Evolutionary conservation across 2,888 invertebrate species (phyloP), one percentile per base, ranked within the genome.

Genomic region (Scotopteryx bipunctaria): DNA sequence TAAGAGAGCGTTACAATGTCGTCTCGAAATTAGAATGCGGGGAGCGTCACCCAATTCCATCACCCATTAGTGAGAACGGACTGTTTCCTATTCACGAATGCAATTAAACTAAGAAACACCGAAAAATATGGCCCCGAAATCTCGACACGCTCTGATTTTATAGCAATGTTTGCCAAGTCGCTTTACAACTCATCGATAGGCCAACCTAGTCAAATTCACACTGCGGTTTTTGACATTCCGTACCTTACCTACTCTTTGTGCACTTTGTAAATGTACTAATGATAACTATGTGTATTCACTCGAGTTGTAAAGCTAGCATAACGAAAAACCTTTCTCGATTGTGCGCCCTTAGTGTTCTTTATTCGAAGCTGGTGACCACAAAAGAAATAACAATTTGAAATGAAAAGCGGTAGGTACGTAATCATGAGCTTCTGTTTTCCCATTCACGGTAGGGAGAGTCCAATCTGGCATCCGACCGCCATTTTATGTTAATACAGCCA

Each of bases 1-100:
- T 49, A 57, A 54, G 42, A 64, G 62, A 61, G 64, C 62, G 63
- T 63, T 66, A 64, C 52, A 67, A 61, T 58, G 58, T 66, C 57
- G 55, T 64, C 70, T 66, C 59, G 54, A 69, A 72, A 81, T 82
- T 78, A 75, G 77, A 80, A 80, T 78, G 68, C 76, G 70, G 68
- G 71, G 60, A 61, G 59, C 70, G 71, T 67, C 67, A 66, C 67
- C 67, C 71, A 71, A 76, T 76, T 76, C 70, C 59, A 61, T 40
- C 49, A 42, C 57, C 69, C 67, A 72, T 76, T 73, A 72, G 70
- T 67, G 36, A 58, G 51, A 52, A 49, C 57, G 57, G 46, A 60
- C 69, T 71, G 66, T 70, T 75, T 72, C 75, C 67, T 76, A 73
- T 71, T 69, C 71, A 61, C 61, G 67, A 67, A 68, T 71, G 75